Evolutionary conservation across 2,113 vertebrate species (phyloP), one percentile per base, ranked within the genome.

Genomic region (Stictonetta naevosa): DNA sequence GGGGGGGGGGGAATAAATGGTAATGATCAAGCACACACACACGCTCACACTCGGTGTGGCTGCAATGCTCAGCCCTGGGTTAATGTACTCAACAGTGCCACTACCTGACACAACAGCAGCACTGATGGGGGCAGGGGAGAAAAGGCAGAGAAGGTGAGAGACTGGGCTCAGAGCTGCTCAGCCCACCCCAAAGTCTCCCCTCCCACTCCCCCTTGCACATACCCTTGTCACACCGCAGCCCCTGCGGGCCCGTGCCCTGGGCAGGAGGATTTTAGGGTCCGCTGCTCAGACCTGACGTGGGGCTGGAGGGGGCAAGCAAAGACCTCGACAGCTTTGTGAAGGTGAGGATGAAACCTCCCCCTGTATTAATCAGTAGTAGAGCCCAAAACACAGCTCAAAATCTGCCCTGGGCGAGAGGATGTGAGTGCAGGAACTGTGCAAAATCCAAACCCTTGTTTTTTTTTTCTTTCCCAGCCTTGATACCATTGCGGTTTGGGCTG

Each of bases 11-110:
- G 10, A 87, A 82, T 86, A 94, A 91, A 93, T 83, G 90, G 91
- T 94, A 97, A 95, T 79, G 95, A 94, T 96, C 79, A 91, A 94
- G 86, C 86, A 5, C 56, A n/a, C 36, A 25, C 69, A 67, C 23
- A 22, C 23, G 18, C 67, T n/a, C 69, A 64, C 59, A 19, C 58
- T 59, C 86, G 74, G 74, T 95, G 96, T 92, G 96, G 96, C 88
- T 60, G 95, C 95, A 92, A 10, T 69, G 95, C 93, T 97, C 84
- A 75, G 95, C 86, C 83, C 86, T 67, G 90, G 95, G 83, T 97
- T 97, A 94, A 94, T 92, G 97, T 93, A 97, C 98, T 98, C 98
- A 97, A 97, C 96, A 98, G 97, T 97, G 98, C 98, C 98, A 96
- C 98, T 97, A 83, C 97, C 97, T 96, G 98, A 98, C 98, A 97